Conservation (phyloP, 1,140 invertebrate species). For the Drosophila pectinifera region DNA sequence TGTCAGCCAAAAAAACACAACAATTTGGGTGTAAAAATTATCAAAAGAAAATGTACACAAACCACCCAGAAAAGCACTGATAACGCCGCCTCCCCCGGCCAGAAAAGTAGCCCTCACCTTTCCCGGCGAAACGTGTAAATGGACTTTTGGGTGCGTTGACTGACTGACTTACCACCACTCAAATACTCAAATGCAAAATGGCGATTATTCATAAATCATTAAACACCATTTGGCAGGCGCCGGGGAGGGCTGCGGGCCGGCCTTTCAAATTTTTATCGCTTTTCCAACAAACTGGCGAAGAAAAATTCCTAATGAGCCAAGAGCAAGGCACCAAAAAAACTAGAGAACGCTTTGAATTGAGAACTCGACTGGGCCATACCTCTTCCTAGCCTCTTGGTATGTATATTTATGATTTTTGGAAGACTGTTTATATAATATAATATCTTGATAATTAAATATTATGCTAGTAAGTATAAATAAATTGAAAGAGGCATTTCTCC, state of each 20-base stretch:
- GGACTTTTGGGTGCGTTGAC: conserved; percentile 62
- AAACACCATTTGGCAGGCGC: conserved; percentile 83
- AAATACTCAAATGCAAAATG: conserved; percentile 76
- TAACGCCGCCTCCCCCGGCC: conserved; percentile 34
- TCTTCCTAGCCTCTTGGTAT: too few relatives aligned
- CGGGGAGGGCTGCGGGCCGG: conserved; percentile 19
- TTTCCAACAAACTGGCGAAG: conserved; percentile 71
- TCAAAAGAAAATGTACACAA: conserved; percentile 60
- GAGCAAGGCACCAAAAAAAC: conserved; percentile 30
- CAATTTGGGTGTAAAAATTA: conserved; percentile 61
- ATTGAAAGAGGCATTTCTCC: too few relatives aligned
- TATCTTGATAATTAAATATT: too few relatives aligned
- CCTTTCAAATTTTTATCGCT: conserved; percentile 80
- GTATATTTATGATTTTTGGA: neutral
- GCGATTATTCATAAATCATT: conserved; percentile 85
- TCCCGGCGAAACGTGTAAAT: conserved; percentile 73
- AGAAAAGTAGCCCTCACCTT: conserved; percentile 38
- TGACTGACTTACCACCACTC: conserved; percentile 43
- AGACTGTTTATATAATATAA: too few relatives aligned
- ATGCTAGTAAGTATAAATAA: too few relatives aligned
- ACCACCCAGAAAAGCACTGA: conserved; percentile 59
- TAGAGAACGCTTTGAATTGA: neutral
- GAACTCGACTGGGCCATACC: neutral
- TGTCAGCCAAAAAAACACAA: conserved; percentile 37
- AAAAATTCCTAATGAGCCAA: conserved; percentile 83